Conservation (phyloP, 2,888 invertebrate genomes). For the Pterostichus niger region DNA sequence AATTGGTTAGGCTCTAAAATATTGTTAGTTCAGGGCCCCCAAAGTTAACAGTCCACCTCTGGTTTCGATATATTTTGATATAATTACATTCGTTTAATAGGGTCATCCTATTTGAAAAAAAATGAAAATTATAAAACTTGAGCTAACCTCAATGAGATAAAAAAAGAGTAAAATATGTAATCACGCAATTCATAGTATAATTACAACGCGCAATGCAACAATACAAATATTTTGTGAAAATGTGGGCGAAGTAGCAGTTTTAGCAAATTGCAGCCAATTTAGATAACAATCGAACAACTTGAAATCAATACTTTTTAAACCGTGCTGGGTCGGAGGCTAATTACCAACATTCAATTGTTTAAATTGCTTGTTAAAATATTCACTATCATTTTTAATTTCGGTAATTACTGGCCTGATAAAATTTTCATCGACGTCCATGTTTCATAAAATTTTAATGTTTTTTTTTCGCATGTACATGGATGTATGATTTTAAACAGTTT, state of each 20-base stretch:
- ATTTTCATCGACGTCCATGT: not conserved
- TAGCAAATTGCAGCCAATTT: constrained; percentile 23
- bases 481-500: not conserved
- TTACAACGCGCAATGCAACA: no score
- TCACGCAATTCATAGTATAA: no score
- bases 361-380: constrained; percentile 39
- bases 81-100: no score
- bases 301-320: constrained; percentile 31
- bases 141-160: no score
- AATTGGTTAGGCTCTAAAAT: no score
- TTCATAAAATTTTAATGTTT: not conserved
- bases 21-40: no score
- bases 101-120: no score
- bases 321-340: not conserved
- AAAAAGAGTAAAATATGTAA: no score
- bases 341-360: constrained; percentile 37
- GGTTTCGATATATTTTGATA: no score
- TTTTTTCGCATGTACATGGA: not conserved
- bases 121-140: no score
- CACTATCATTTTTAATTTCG: constrained; percentile 27
- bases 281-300: constrained; percentile 2
- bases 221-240: no score
- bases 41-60: no score
- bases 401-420: not conserved
- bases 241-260: not conserved